Percentiles rank a stretch among this genome's conserved stretches.
These are phyloP conservation scores for Phorcus lineatus DNA, from an alignment of 2,888 invertebrate genomes.

Conservation along the genomic window DNA sequence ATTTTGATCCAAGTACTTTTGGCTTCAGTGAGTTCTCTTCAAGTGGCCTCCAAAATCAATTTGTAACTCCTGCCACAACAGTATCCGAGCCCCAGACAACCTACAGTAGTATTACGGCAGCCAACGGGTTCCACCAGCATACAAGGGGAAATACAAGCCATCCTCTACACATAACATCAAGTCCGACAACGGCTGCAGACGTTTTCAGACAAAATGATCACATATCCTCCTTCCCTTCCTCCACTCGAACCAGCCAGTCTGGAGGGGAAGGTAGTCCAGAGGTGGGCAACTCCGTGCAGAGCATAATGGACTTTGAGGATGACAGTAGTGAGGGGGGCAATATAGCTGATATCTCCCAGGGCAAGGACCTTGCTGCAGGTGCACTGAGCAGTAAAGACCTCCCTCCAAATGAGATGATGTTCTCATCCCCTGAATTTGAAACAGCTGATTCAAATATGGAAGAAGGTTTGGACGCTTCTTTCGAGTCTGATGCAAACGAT, in stretches of 20 bases:
- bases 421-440: neutral
- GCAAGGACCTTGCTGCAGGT: neutral
- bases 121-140: neutral
- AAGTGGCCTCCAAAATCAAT: neutral
- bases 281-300: slow-evolving; percentile 30
- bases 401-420: neutral
- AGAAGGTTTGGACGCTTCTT: slow-evolving; percentile 32
- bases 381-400: neutral
- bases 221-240: neutral
- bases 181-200: neutral
- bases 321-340: slow-evolving; percentile 15
- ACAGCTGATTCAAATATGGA: neutral
- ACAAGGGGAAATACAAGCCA: neutral
- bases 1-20: slow-evolving; percentile 14
- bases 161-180: neutral
- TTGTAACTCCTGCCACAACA: neutral
- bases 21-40: neutral
- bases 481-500: slow-evolving; percentile 32
- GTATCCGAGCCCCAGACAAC: neutral
- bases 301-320: slow-evolving; percentile 34
- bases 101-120: slow-evolving; percentile 14
- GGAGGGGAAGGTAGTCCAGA: slow-evolving; percentile 10
- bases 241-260: neutral
- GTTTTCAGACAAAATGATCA: neutral
- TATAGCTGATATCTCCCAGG: neutral